Conservation (phyloP, 2,888 invertebrate species). For the Drosophila engyochracea region DNA sequence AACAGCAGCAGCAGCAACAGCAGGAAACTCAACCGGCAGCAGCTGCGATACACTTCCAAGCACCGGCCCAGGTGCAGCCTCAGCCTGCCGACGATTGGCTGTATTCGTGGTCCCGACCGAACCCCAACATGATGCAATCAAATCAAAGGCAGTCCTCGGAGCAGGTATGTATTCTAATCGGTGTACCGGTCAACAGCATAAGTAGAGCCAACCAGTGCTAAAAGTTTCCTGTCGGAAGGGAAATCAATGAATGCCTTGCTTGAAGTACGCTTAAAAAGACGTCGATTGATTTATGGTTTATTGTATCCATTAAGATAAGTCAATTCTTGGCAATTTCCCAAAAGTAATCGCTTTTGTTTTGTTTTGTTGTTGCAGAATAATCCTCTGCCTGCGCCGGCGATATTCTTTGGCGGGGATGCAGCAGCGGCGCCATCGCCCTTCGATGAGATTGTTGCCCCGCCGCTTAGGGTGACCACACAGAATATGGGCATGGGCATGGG, state of each 20-base stretch:
- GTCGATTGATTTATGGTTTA: not conserved
- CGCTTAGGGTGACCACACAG: slow-evolving; percentile 43
- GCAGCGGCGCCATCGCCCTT: slow-evolving; percentile 76
- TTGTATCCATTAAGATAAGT: not conserved
- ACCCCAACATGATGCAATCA: not conserved
- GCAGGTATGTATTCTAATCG: slow-evolving; percentile 11
- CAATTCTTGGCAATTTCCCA: not conserved
- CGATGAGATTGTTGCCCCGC: slow-evolving; percentile 82
- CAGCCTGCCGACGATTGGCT: slow-evolving; percentile 48
- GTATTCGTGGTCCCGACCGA: slow-evolving; percentile 21
- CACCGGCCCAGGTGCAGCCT: slow-evolving; percentile 59
- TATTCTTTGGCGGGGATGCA: slow-evolving; percentile 80
- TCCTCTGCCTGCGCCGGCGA: slow-evolving; percentile 68
- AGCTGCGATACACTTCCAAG: slow-evolving; percentile 29
- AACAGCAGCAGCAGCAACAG: not conserved
- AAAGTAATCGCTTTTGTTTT: not conserved
- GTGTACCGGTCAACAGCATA: not conserved
- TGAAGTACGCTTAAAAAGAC: not conserved
- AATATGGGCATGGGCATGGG: slow-evolving; percentile 10
- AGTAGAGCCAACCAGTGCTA: not conserved
- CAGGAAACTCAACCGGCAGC: not conserved
- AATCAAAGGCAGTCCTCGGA: slow-evolving; percentile 8
- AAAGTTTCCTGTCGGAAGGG: not conserved
- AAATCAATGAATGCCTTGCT: not conserved
- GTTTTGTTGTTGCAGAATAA: slow-evolving; percentile 16